These are phyloP conservation scores for Tenthredo notha DNA, from an alignment of 2,888 invertebrate species.

Conservation along the genomic window DNA sequence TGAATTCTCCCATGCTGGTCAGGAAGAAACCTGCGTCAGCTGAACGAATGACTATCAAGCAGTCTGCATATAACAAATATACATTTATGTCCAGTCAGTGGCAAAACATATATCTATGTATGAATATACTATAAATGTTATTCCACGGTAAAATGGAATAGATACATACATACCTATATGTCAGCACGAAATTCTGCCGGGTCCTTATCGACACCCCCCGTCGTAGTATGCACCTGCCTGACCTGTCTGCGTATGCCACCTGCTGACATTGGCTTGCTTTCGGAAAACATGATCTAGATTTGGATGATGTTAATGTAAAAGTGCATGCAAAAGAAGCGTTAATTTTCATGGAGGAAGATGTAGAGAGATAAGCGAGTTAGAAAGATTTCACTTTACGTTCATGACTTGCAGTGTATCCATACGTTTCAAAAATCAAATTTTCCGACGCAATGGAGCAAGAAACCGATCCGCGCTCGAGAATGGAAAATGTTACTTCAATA, in stretches of 20 bases:
- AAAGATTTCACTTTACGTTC: neutral
- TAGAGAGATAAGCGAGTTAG: neutral
- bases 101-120: neutral
- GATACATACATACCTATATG: neutral
- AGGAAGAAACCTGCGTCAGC: neutral
- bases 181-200: constrained; percentile 34
- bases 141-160: neutral
- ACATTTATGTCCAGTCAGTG: neutral
- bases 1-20: neutral
- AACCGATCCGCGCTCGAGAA: constrained; percentile 13
- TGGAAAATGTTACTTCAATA: constrained; percentile 27
- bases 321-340: neutral
- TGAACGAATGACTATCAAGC: neutral
- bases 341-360: neutral
- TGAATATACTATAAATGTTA: neutral
- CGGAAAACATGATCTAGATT: constrained; percentile 42
- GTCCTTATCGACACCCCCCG: constrained; percentile 45
- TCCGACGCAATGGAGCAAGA: constrained; percentile 34
- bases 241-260: constrained; percentile 42
- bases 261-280: constrained; percentile 43
- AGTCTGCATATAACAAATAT: neutral
- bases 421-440: constrained; percentile 25
- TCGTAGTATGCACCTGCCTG: constrained; percentile 30
- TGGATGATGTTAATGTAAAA: neutral
- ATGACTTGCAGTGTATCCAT: neutral